A percentile compares a stretch with the other conserved stretches of the same genome.
These are phyloP conservation scores for Pygmarrhopalites habei DNA, from an alignment of 1,140 invertebrate species.

Conservation along the genomic window DNA sequence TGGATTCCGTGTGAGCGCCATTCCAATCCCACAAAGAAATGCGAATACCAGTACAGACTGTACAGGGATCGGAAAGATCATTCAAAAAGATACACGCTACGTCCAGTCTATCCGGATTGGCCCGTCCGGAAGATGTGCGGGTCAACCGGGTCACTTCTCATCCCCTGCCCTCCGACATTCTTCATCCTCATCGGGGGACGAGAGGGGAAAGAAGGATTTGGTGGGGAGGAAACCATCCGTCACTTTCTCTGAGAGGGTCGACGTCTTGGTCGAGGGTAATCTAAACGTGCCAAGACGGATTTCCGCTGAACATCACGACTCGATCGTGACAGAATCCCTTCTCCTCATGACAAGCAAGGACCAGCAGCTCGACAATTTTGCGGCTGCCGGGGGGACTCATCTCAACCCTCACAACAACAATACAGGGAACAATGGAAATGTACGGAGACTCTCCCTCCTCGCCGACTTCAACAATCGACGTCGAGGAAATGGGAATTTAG, in stretches of 20 bases:
- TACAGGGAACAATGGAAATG: too few species aligned
- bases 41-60: constrained; percentile 12
- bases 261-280: constrained; percentile 22
- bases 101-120: constrained; percentile 38
- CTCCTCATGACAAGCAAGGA: constrained; percentile 30
- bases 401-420: neutral
- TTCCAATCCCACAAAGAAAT: constrained; percentile 17
- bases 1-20: constrained; percentile 10
- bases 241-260: constrained; percentile 36
- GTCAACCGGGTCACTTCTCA: neutral
- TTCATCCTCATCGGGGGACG: neutral
- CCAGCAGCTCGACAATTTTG: neutral
- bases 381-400: neutral
- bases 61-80: constrained; percentile 28
- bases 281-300: constrained; percentile 2
- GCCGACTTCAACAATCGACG: constrained; percentile 4
- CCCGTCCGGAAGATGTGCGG: neutral
- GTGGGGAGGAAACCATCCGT: constrained; percentile 31
- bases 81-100: constrained; percentile 30
- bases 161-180: neutral
- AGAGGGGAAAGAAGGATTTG: neutral
- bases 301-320: constrained; percentile 32
- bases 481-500: too few species aligned
- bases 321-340: constrained; percentile 37
- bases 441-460: neutral